Evolutionary conservation across 2,797 vertebrate genomes (phyloP), one percentile per base, ranked within the genome.

Genomic region (Trichosurus vulpecula): DNA sequence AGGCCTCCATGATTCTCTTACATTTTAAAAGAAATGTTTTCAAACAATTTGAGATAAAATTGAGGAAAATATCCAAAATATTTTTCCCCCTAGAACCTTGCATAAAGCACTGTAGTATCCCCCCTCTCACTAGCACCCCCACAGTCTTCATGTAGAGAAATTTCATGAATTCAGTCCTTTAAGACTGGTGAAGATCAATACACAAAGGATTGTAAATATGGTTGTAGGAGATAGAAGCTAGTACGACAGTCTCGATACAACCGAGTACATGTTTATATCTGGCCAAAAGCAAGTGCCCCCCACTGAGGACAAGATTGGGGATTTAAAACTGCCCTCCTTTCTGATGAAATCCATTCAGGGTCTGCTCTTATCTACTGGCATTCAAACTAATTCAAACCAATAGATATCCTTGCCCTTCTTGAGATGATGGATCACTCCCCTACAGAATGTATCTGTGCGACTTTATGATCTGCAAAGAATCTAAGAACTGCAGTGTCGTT

Each of bases 401-500:
- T 51, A 55, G 0, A 12, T 41, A 89, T n/a, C 3, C n/a, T 55
- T 93, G 87, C 51, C 30, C 31, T 54, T 92, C 35, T 51, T 87
- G 90, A 94, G 93, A 19, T 89, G 96, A 96, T 56, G 52, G 81
- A 51, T 96, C 55, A 91, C 56, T 58, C 52, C 57, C 54, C 61
- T 92, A 58, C 53, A 0, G 0, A 95, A 54, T 94, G 74, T 90
- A 93, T 52, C 94, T 66, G 91, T 58, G 47, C 27, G 74, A 11
- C 61, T 94, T 95, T 13, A 3, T 54, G 66, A 94, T 87, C 41
- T 92, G 92, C 93, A 93, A 93, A 92, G 93, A 94, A 93, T 91
- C 94, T 89, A 87, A 95, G 51, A 90, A 90, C 52, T 93, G 52
- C 94, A 61, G 0, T 52, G 54, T 95, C 87, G 81, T 47, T 4